phyloP scores from a whole-genome alignment of 2,888 invertebrate genomes.

The Drosophila pseudotalamancana region DNA sequence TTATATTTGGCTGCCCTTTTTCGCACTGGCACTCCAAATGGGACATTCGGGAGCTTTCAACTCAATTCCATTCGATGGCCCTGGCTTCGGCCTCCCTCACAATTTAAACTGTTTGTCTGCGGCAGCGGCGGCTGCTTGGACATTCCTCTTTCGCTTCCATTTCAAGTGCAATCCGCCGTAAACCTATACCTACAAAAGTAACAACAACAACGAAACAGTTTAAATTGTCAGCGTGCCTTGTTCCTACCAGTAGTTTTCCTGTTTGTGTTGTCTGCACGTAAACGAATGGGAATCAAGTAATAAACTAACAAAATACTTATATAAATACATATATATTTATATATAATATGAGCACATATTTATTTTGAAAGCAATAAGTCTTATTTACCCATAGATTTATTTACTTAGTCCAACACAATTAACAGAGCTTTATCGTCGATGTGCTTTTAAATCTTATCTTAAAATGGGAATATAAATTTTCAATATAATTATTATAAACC shows the following conservation, averaged over 20 bases:
- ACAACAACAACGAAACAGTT: constrained; percentile 39
- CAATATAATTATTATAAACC: too few species aligned
- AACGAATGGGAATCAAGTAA: constrained; percentile 4
- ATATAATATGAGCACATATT: too few species aligned
- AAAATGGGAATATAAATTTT: too few species aligned
- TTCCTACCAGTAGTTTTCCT: constrained; percentile 25
- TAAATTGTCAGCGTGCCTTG: constrained; percentile 50
- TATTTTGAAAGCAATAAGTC: too few species aligned
- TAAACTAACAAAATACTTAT: too few species aligned
- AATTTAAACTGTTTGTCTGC: constrained; percentile 73
- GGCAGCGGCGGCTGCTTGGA: constrained; percentile 52
- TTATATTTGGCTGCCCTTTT: constrained; percentile 60
- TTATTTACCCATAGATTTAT: too few species aligned
- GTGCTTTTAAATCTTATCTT: too few species aligned
- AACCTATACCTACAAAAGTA: constrained; percentile 33
- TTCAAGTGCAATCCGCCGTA: constrained; percentile 62
- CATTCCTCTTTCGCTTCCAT: constrained; percentile 27
- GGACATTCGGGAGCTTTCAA: constrained; percentile 77
- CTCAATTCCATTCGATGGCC: constrained; percentile 67
- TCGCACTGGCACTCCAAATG: constrained; percentile 55
- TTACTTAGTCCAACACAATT: too few species aligned
- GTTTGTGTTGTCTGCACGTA: constrained; percentile 21
- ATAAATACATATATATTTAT: too few species aligned
- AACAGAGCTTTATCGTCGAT: too few species aligned
- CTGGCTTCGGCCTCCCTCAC: constrained; percentile 49